A percentile compares a stretch with the other conserved stretches of the same genome.
Evolutionary conservation across 1,140 invertebrate species (phyloP).

Genomic region (Schlechtendalia chinensis): DNA sequence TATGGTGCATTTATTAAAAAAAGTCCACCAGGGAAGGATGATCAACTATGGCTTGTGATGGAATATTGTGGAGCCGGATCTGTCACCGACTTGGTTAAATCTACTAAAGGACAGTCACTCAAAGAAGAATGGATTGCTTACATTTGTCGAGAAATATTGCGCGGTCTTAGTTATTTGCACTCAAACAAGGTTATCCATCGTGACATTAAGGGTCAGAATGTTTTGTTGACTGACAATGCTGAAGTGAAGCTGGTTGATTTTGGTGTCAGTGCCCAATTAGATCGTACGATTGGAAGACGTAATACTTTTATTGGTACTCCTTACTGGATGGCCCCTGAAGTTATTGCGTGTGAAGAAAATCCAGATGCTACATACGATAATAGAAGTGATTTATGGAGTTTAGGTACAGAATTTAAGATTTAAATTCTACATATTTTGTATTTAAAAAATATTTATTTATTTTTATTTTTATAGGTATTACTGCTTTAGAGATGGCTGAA

Average conservation of each 20-base stretch:
- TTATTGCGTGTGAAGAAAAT: constrained; percentile 99
- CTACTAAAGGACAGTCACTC: constrained; percentile 93
- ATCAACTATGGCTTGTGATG: constrained; percentile 99
- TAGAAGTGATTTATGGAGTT: constrained; percentile 59
- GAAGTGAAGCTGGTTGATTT: constrained; percentile 99
- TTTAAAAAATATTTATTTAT: neutral
- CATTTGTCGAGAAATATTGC: constrained; percentile 94
- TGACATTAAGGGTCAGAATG: constrained; percentile 99
- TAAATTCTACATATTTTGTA: neutral
- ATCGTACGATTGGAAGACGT: constrained; percentile 95
- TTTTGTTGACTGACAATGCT: constrained; percentile 97
- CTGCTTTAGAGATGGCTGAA: constrained; percentile 99
- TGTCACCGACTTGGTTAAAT: constrained; percentile 98
- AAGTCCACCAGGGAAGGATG: constrained; percentile 96
- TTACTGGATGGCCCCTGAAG: constrained; percentile 96
- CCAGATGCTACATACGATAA: constrained; percentile 99
- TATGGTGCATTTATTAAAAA: constrained; percentile 99
- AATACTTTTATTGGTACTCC: constrained; percentile 99
- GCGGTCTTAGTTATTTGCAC: constrained; percentile 96
- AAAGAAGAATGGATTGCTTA: constrained; percentile 99
- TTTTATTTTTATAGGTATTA: constrained; percentile 65
- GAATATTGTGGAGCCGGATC: constrained; percentile 99
- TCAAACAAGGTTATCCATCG: constrained; percentile 99
- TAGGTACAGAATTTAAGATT: constrained; percentile 31
- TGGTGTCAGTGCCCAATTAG: constrained; percentile 98